phyloP scores from a whole-genome alignment of 1,140 invertebrate species.

The Probaryconus sp. region DNA sequence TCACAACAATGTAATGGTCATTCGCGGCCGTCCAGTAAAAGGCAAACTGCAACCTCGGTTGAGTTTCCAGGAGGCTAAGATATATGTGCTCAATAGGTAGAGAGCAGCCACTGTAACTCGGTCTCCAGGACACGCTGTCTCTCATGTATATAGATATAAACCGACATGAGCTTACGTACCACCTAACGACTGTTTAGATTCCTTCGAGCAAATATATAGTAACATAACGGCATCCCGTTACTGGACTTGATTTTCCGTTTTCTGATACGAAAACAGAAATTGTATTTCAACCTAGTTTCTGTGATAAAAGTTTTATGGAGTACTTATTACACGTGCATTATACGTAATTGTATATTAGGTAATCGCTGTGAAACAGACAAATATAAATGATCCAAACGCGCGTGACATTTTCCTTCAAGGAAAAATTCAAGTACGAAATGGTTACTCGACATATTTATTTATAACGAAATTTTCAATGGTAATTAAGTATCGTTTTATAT shows the following conservation, averaged over 20 bases:
- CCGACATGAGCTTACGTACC: slow-evolving; percentile 25
- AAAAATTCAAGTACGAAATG: too few species aligned
- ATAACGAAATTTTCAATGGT: too few species aligned
- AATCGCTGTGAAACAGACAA: too few species aligned
- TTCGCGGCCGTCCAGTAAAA: slow-evolving; percentile 2
- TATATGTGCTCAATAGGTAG: slow-evolving; percentile 26
- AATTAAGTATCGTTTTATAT: too few species aligned
- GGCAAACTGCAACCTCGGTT: slow-evolving; percentile 8
- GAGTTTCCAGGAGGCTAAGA: slow-evolving; percentile 17
- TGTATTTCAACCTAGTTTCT: not conserved
- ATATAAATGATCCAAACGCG: too few species aligned
- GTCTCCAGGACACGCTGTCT: slow-evolving; percentile 21
- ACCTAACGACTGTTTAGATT: slow-evolving; percentile 48
- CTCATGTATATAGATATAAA: slow-evolving; percentile 27
- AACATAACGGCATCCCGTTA: slow-evolving; percentile 17
- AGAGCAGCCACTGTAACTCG: slow-evolving; percentile 26
- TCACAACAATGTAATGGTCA: slow-evolving; percentile 13
- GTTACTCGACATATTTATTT: too few species aligned
- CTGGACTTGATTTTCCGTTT: slow-evolving; percentile 26
- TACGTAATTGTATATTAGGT: too few species aligned
- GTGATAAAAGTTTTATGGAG: slow-evolving; percentile 2
- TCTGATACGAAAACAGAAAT: slow-evolving; percentile 19
- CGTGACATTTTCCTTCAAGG: too few species aligned
- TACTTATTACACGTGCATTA: not conserved
- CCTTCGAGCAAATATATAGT: slow-evolving; percentile 27